Conservation (phyloP, 2,797 vertebrate genomes). For the Sebastes alutus region DNA sequence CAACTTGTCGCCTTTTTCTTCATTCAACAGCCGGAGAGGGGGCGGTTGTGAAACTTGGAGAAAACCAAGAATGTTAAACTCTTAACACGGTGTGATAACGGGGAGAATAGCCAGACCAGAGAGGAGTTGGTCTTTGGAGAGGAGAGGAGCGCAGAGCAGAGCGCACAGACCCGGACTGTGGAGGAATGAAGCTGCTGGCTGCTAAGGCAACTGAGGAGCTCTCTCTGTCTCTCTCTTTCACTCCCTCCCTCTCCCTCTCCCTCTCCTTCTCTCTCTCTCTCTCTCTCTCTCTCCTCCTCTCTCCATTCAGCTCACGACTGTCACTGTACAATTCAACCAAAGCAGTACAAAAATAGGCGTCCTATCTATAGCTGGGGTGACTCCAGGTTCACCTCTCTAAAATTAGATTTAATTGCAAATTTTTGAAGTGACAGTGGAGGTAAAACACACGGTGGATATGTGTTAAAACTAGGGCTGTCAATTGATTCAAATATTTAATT, state of each 20-base stretch:
- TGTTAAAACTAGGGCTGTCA: too few species aligned
- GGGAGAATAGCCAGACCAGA: background rate
- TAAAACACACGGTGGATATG: background rate
- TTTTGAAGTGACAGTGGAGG: background rate
- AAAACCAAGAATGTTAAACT: background rate
- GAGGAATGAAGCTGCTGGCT: constrained; percentile 74
- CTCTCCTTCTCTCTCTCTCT: background rate
- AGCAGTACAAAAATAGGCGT: background rate
- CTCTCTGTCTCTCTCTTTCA: constrained; percentile 1
- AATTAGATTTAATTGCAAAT: background rate
- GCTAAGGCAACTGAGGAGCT: constrained; percentile 55
- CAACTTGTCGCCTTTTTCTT: constrained; percentile 30
- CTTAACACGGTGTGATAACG: too few species aligned
- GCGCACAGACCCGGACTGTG: constrained; percentile 36
- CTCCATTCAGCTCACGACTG: constrained; percentile 27
- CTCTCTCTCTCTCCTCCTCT: background rate
- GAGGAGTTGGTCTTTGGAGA: background rate
- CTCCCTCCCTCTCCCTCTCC: background rate
- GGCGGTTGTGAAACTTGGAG: constrained; percentile 5
- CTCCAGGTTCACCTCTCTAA: background rate
- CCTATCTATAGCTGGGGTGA: background rate
- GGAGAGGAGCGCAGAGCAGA: background rate
- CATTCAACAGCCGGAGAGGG: constrained; percentile 13
- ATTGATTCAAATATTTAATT: too few species aligned
- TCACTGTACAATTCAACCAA: background rate